Percentiles rank a stretch among this genome's conserved stretches.
phyloP scores from a whole-genome alignment of 2,797 vertebrate species.

The Urocyon cinereoargenteus region DNA sequence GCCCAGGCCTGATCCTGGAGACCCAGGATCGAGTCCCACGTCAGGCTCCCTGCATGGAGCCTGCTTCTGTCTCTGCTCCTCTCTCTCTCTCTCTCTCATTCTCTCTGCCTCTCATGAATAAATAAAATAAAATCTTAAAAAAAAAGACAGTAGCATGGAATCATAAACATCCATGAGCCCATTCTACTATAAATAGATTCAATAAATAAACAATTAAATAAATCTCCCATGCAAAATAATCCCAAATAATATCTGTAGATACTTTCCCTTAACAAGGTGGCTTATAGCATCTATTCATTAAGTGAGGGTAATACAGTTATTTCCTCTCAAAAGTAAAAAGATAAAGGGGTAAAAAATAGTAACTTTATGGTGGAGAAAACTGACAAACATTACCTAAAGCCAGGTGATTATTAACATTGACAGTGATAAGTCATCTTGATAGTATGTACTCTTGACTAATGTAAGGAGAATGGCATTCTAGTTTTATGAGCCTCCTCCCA shows the following conservation, averaged over 20 bases:
- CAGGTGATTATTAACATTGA: background rate
- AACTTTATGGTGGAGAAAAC: background rate
- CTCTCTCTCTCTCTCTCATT: too few species aligned
- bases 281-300: background rate
- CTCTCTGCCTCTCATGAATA: too few species aligned
- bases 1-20: too few species aligned
- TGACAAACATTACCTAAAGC: background rate
- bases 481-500: background rate
- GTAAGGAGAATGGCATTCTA: background rate
- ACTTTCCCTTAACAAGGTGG: background rate
- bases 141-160: background rate
- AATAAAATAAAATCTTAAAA: background rate
- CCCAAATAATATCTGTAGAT: background rate
- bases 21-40: too few species aligned
- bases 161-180: background rate
- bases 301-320: background rate
- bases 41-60: too few species aligned
- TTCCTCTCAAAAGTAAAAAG: background rate
- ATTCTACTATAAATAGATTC: background rate
- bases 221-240: background rate
- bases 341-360: background rate
- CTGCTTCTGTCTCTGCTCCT: too few species aligned
- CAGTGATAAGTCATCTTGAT: background rate
- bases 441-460: background rate
- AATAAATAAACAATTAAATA: background rate